These are phyloP conservation scores for Periphyllus acericola DNA, from an alignment of 2,888 invertebrate species.

Conservation along the genomic window DNA sequence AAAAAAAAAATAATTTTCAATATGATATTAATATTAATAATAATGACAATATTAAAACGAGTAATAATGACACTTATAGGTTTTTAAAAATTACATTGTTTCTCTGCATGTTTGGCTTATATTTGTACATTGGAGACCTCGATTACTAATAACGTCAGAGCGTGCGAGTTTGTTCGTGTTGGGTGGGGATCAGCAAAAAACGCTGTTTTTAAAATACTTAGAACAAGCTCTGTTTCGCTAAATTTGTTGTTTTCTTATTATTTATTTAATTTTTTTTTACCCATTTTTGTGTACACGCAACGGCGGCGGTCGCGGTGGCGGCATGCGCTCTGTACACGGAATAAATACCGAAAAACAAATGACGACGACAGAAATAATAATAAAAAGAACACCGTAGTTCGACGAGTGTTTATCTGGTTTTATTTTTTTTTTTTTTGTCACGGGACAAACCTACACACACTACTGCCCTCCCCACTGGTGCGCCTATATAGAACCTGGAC, in stretches of 20 bases:
- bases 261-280: neutral
- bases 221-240: neutral
- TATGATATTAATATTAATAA: no score
- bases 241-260: neutral
- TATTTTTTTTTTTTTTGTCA: neutral
- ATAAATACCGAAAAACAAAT: constrained; percentile 30
- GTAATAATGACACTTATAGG: no score
- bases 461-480: neutral
- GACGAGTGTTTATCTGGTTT: constrained; percentile 41
- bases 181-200: neutral
- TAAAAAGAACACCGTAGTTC: constrained; percentile 14
- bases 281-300: neutral
- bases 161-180: neutral
- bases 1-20: no score
- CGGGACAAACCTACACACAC: neutral
- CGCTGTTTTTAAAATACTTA: neutral
- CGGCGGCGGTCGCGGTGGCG: neutral
- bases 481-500: neutral
- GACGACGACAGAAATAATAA: constrained; percentile 36
- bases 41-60: no score
- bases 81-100: no score
- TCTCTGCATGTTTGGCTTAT: no score
- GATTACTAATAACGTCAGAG: no score
- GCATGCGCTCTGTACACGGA: neutral
- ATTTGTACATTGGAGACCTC: no score